Evolutionary conservation across 1,140 invertebrate species (phyloP), one percentile per base, ranked within the genome.

Genomic region (Melitaea cinxia): DNA sequence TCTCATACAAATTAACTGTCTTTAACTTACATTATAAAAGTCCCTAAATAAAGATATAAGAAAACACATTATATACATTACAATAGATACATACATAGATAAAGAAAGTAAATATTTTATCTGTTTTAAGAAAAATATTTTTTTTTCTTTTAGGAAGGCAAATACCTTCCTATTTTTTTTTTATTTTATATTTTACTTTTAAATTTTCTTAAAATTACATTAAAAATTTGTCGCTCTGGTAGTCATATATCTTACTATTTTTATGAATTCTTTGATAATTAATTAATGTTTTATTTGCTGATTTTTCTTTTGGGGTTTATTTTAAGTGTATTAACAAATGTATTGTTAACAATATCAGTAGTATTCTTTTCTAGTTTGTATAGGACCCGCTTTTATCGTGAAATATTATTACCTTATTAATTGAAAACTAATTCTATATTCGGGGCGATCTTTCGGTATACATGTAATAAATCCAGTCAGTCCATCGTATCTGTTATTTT

Each of bases 311-410:
- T 75, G 70, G 79, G 79, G 70, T 79, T 75, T 78, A 70, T 74
- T 77, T 76, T 83, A 81, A 77, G 72, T 59, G 70, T 80, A 77
- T 78, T 78, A 80, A 80, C 67, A 65, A 70, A 82, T 77, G 80
- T 79, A 83, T 80, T 79, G 75, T 82, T 85, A 78, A 81, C 68
- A 68, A 73, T 15, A 42, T 42, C 42, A 24, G 28, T 49, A 63
- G 50, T 49, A 60, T 66, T 65, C 49, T 60, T 64, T 69, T 9
- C 21, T 69, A 64, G 61, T 59, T 35, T 49, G 19, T 59, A 63
- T 42, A 47, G 23, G 24, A 45, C 15, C 14, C n/a, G 61, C 39
- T 58, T 65, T 4, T 54, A 55, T 65, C 19, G 55, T 58, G 54
- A 63, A 33, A 58, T 52, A 59, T 58, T 58, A 59, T 59, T 59